phyloP scores from a whole-genome alignment of 64 coral and sea anemone genomes.

The Dendrophyllia cribrosa region DNA sequence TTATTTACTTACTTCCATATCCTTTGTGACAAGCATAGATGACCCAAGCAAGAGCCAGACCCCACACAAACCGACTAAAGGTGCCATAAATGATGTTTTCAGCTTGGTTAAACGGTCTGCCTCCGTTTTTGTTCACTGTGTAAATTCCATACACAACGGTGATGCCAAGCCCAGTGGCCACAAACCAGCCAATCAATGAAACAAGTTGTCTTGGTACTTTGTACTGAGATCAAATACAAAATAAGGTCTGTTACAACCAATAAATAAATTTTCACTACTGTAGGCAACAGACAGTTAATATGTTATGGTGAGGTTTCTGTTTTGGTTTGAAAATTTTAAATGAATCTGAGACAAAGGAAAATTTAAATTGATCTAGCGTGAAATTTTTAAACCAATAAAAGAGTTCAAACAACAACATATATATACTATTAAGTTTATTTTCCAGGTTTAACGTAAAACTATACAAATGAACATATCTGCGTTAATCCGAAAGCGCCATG shows the following conservation, averaged over 20 bases:
- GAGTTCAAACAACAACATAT: too few species aligned
- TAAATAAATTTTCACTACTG: too few species aligned
- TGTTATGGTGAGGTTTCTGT: too few species aligned
- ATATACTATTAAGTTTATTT: too few species aligned
- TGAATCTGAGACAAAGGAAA: too few species aligned
- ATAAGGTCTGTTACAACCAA: neutral
- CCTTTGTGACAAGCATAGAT: conserved; percentile 83
- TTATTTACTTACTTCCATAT: conserved; percentile 76
- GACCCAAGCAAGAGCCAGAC: conserved; percentile 84
- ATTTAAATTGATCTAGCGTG: too few species aligned
- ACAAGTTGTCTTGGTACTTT: conserved; percentile 5
- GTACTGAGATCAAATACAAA: neutral
- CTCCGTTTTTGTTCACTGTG: conserved; percentile 42
- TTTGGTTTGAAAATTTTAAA: too few species aligned
- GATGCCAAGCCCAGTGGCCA: conserved; percentile 40
- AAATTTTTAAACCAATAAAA: too few species aligned
- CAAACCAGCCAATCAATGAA: conserved; percentile 51
- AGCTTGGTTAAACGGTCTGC: conserved; percentile 59
- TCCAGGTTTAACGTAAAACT: too few species aligned
- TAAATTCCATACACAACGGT: conserved; percentile 76
- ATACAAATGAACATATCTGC: too few species aligned
- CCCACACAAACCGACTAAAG: conserved; percentile 74
- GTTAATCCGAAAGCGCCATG: too few species aligned
- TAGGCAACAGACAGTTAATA: too few species aligned
- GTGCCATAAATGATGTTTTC: conserved; percentile 84